Conservation (phyloP, 2,113 vertebrate species). For the Pterocles burchelli region DNA sequence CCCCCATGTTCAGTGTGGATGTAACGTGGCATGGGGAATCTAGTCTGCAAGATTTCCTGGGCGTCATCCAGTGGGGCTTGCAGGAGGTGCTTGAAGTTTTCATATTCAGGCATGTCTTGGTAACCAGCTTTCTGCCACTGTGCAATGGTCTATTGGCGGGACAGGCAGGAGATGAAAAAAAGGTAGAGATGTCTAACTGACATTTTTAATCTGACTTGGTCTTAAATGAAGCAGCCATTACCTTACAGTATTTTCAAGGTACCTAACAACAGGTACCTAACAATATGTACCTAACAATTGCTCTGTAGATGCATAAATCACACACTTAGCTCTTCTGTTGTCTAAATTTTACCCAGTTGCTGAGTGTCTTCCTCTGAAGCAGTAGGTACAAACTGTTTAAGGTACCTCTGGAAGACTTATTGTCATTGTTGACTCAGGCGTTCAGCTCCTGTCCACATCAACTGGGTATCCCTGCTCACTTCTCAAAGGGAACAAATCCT, state of each 20-base stretch:
- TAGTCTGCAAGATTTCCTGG: slow-evolving; percentile 92
- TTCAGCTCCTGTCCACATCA: background rate
- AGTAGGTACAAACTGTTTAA: background rate
- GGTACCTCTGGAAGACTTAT: background rate
- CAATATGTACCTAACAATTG: background rate
- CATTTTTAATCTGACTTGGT: background rate
- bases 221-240: background rate
- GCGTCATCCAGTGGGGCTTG: slow-evolving; percentile 94
- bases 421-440: background rate
- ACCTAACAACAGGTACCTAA: background rate
- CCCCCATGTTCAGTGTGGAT: slow-evolving; percentile 93
- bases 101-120: slow-evolving; percentile 95
- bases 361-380: background rate
- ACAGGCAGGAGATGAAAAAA: background rate
- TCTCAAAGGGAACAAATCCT: background rate
- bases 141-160: slow-evolving; percentile 84
- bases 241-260: background rate
- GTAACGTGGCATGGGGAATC: slow-evolving; percentile 97
- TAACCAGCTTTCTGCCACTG: slow-evolving; percentile 97
- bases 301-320: background rate
- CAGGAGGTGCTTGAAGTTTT: slow-evolving; percentile 96
- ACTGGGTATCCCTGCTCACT: rapidly evolving
- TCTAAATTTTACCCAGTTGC: background rate
- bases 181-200: background rate
- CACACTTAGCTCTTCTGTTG: background rate